Evolutionary conservation across 2,888 invertebrate genomes (phyloP), one percentile per base, ranked within the genome.

Genomic region (Balanococcus diminutus): DNA sequence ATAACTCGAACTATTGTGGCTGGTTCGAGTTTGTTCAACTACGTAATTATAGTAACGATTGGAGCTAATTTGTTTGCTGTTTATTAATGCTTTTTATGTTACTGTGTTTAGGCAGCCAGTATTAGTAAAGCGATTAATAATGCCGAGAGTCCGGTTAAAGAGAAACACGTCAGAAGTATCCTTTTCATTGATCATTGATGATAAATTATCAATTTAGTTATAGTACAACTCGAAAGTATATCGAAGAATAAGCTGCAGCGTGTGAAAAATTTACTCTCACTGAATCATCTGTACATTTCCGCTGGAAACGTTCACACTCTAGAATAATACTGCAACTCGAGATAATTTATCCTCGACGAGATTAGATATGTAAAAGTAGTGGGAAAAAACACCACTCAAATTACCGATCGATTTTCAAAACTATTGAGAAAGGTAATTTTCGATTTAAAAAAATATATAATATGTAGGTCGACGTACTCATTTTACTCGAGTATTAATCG

Each of bases 151-250:
- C 98, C 99, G 0, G 95, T 98, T 0, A 99, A 99, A 91, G 98
- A 98, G 90, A 99, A 99, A 92, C 99, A 99, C 94, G 97, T 98
- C 72, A 93, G 99, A 88, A 93, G 94, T 92, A 93, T 91, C 91
- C 91, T 91, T 91, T 89, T 79, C 16, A 31, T 42, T 11, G 14
- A 42, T 42, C 9, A 42, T 11, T 42, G 2, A 42, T n/a, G n/a
- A n/a, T n/a, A n/a, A n/a, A n/a, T n/a, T n/a, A n/a, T n/a, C n/a
- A n/a, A n/a, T n/a, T n/a, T n/a, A n/a, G n/a, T n/a, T n/a, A n/a
- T n/a, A n/a, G n/a, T n/a, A n/a, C n/a, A n/a, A n/a, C n/a, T n/a
- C n/a, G n/a, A n/a, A n/a, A n/a, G n/a, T n/a, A n/a, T n/a, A n/a
- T n/a, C n/a, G n/a, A n/a, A n/a, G n/a, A n/a, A n/a, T n/a, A n/a